These are phyloP conservation scores for Rhopalosiphum padi DNA, from an alignment of 1,140 invertebrate genomes.

Conservation along the genomic window DNA sequence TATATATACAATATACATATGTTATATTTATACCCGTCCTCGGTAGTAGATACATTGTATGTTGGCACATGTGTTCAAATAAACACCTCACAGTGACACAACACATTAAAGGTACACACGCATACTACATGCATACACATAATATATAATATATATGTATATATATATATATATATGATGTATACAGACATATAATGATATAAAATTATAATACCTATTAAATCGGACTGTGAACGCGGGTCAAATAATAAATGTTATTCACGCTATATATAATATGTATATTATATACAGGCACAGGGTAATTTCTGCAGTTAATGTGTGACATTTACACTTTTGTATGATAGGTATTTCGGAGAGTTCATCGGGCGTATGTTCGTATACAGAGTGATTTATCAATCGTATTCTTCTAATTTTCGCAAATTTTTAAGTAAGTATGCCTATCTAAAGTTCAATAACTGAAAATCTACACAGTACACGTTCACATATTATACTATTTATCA, in stretches of 20 bases:
- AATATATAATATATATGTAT: neutral
- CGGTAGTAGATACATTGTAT: neutral
- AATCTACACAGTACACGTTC: neutral
- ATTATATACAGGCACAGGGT: neutral
- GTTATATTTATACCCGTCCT: neutral
- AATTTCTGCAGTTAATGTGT: neutral
- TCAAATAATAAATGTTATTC: neutral
- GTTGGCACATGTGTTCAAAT: constrained; percentile 32
- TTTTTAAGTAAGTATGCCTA: neutral
- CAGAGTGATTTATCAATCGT: too few relatives aligned
- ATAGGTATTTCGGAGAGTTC: neutral
- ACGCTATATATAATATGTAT: neutral
- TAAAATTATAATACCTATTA: neutral
- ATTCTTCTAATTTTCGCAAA: neutral
- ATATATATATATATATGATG: neutral
- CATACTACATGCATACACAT: neutral
- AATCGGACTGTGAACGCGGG: neutral
- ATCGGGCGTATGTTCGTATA: neutral
- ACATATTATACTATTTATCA: too few relatives aligned
- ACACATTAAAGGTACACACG: neutral
- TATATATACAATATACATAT: neutral
- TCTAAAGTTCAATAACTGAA: neutral
- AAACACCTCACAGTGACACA: neutral
- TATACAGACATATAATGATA: neutral
- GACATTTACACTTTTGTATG: neutral